Conservation (phyloP, 2,797 vertebrate species). For the Fringilla coelebs region DNA sequence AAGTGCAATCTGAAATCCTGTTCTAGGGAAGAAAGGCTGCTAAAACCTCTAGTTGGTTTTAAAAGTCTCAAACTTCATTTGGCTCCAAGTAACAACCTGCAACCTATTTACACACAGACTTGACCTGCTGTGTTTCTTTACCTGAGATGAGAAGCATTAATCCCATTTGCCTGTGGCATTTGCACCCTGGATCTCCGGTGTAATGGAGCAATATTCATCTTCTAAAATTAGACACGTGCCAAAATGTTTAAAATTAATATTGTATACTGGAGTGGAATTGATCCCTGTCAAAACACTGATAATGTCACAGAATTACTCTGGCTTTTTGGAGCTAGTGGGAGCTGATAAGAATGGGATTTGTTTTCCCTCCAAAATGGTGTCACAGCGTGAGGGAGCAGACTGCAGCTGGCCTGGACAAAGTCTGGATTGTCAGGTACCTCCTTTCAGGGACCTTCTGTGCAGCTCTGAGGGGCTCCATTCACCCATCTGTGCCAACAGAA, state of each 20-base stretch:
- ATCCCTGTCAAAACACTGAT: not conserved
- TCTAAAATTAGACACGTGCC: conserved; percentile 33
- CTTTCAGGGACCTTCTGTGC: not conserved
- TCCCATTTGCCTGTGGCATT: conserved; percentile 41
- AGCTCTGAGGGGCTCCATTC: not conserved
- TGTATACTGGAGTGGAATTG: not conserved
- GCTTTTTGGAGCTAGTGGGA: not conserved
- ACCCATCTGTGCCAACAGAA: not conserved
- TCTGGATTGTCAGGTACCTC: not conserved
- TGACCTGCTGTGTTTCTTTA: not conserved
- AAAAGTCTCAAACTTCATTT: conserved; percentile 4
- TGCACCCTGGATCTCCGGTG: conserved; percentile 27
- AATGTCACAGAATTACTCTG: not conserved
- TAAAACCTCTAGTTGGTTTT: not conserved
- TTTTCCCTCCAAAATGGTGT: not conserved
- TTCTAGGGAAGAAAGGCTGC: not conserved
- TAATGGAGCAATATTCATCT: not conserved
- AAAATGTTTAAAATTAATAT: not conserved
- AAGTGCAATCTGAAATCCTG: not conserved
- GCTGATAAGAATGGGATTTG: not conserved
- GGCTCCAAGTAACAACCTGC: not conserved
- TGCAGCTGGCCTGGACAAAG: not conserved
- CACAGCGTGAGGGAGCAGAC: not conserved
- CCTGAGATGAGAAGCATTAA: conserved; percentile 18
- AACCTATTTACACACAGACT: conserved; percentile 3